Conservation (phyloP, 2,797 vertebrate species). For the Percopsis omiscomaycus region DNA sequence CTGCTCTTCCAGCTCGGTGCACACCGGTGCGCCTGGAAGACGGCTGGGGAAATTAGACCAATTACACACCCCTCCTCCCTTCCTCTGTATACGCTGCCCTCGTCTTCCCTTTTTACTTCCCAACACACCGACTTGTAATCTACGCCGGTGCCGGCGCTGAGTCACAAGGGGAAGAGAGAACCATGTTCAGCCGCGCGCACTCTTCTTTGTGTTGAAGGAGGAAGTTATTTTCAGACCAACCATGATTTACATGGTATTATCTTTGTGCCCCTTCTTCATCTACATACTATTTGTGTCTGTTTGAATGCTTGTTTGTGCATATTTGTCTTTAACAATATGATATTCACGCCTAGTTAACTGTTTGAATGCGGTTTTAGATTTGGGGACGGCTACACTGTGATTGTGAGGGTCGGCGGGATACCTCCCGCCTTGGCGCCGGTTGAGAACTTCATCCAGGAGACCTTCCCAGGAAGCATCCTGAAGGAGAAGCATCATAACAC, state of each 20-base stretch:
- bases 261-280: too few relatives aligned
- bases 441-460: slow-evolving; percentile 85
- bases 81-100: not conserved
- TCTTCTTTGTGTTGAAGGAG: not conserved
- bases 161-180: slow-evolving; percentile 13
- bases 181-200: slow-evolving; percentile 11
- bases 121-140: slow-evolving; percentile 16
- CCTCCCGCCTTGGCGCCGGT: slow-evolving; percentile 84
- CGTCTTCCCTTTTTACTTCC: not conserved
- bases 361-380: slow-evolving; percentile 76
- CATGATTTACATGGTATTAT: not conserved
- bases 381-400: slow-evolving; percentile 96
- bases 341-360: too few relatives aligned
- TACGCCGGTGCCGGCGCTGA: not conserved
- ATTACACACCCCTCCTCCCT: slow-evolving; percentile 33
- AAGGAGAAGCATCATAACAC: slow-evolving; percentile 98
- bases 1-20: slow-evolving; percentile 23
- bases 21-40: slow-evolving; percentile 7
- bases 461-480: slow-evolving; percentile 86
- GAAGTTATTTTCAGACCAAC: not conserved
- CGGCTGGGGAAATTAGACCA: slow-evolving; percentile 32
- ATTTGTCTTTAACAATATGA: slow-evolving; percentile 38
- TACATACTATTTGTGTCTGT: not conserved
- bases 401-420: slow-evolving; percentile 84
- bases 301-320: slow-evolving; percentile 74